These are phyloP conservation scores for Graptemys geographica DNA, from an alignment of 2,797 vertebrate genomes.

Conservation along the genomic window DNA sequence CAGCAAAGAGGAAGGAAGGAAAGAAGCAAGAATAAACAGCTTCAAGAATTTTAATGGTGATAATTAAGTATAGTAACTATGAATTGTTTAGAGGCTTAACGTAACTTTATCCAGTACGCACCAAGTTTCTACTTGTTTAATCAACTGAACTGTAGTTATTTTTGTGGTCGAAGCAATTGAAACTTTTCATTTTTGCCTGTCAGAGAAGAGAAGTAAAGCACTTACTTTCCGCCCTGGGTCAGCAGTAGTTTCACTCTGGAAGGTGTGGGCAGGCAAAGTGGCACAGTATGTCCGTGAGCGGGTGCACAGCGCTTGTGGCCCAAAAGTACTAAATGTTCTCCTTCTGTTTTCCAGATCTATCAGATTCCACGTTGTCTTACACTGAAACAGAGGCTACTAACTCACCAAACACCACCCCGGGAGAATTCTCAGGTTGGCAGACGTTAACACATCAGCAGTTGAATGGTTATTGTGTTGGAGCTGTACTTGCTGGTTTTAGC, in stretches of 20 bases:
- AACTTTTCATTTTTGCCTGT: slow-evolving; percentile 51
- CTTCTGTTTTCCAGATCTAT: slow-evolving; percentile 87
- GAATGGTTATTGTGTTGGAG: not conserved
- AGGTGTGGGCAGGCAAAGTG: not conserved
- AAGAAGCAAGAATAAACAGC: slow-evolving; percentile 89
- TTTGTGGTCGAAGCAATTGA: slow-evolving; percentile 73
- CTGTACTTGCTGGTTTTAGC: not conserved
- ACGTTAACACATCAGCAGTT: not conserved
- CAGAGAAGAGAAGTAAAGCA: slow-evolving; percentile 20
- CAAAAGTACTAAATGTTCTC: slow-evolving; percentile 1
- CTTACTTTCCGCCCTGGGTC: not conserved
- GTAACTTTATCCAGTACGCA: slow-evolving; percentile 84
- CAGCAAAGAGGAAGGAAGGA: slow-evolving; percentile 83
- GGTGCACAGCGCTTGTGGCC: accelerated
- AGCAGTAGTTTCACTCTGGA: not conserved
- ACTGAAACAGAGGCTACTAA: slow-evolving; percentile 98
- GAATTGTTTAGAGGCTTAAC: slow-evolving; percentile 87
- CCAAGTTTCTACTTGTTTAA: slow-evolving; percentile 88
- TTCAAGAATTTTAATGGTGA: slow-evolving; percentile 92
- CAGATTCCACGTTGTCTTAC: slow-evolving; percentile 99
- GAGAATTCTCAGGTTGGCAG: slow-evolving; percentile 95
- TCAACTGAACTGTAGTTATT: slow-evolving; percentile 75
- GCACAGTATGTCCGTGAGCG: not conserved
- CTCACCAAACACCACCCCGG: slow-evolving; percentile 90
- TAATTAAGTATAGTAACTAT: slow-evolving; percentile 90